Base-by-base conservation (phyloP, 2,113 vertebrate genomes). In the Telmatochromis brichardi region DNA sequence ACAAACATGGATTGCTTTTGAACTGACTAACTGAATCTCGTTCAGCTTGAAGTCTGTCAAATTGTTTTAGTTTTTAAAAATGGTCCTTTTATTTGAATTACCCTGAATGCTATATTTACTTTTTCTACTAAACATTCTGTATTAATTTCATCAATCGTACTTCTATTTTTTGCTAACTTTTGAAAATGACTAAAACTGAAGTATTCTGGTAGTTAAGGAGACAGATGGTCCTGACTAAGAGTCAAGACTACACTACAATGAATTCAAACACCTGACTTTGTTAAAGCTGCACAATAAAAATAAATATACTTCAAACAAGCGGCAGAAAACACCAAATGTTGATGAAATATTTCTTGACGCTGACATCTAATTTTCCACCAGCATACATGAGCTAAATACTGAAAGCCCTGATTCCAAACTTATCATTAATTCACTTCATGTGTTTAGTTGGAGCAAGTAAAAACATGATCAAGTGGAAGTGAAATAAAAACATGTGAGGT, bases 51-150 rank as follows among this genome's bases (percentile, higher is more conserved):
- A 33, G 15, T 60, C 19, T n/a, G 10, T 65, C 31, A 65, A 21
- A 3, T 7, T 3, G 2, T 37, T 37, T 0, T 37, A 21, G 28
- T 33, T 60, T 60, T 60, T 2, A 58, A 0, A 31, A 0, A 60
- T 10, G 3, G 14, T 28, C 26, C 2, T 31, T 60, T 17, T 10
- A 33, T 63, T 63, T 63, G 15, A 63, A 63, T 63, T 63, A 7
- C 5, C 9, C 5, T 63, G 58, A 63, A 33, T 63, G 1, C 28
- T 10, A 4, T 63, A 33, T 63, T 63, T 31, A 33, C 9, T 63
- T 33, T 63, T 63, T 63, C 15, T 33, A 60, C 5, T 33, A 63
- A 63, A 33, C 3, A 33, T 28, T 58, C 55, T 58, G 55, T 6
- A 33, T 63, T 63, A 21, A 37, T 13, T 37, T n/a, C 17, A 37